Percentiles rank a stretch among this genome's conserved stretches.
Evolutionary conservation across 2,113 vertebrate genomes (phyloP).

Genomic region (Phyllostomus discolor): DNA sequence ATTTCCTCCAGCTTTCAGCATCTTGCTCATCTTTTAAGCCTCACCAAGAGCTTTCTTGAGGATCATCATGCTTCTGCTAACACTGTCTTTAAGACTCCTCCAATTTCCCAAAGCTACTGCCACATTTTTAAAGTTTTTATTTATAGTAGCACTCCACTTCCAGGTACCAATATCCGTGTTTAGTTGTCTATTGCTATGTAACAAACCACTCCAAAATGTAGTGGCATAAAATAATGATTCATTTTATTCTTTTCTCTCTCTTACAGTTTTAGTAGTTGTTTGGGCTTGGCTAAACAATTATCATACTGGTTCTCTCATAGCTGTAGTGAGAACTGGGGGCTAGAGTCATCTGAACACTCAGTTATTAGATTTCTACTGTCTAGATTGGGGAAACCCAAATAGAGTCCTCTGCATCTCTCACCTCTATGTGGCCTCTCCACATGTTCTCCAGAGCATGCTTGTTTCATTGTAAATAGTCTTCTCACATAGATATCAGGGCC

Average conservation of each 20-base stretch:
- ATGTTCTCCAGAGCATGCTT: not conserved
- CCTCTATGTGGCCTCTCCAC: not conserved
- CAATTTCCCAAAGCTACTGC: not conserved
- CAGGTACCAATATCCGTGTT: not conserved
- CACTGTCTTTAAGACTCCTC: not conserved
- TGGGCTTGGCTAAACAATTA: not conserved
- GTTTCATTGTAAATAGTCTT: not conserved
- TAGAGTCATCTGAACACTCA: not conserved
- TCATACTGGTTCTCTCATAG: not conserved
- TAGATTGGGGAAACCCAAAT: not conserved
- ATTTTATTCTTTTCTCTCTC: not conserved
- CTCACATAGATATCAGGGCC: not conserved
- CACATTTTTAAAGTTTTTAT: not conserved
- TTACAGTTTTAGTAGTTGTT: fast-evolving
- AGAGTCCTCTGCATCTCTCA: not conserved
- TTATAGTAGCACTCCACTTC: not conserved
- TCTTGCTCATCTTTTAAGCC: not conserved
- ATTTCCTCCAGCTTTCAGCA: not conserved
- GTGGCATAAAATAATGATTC: not conserved
- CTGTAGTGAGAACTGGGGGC: not conserved
- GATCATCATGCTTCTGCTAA: not conserved
- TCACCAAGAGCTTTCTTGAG: not conserved
- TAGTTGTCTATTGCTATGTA: not conserved
- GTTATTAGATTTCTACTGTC: not conserved
- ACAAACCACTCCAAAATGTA: not conserved